Evolutionary conservation across 2,797 vertebrate genomes (phyloP).

Genomic region (Eulemur rubriventer): DNA sequence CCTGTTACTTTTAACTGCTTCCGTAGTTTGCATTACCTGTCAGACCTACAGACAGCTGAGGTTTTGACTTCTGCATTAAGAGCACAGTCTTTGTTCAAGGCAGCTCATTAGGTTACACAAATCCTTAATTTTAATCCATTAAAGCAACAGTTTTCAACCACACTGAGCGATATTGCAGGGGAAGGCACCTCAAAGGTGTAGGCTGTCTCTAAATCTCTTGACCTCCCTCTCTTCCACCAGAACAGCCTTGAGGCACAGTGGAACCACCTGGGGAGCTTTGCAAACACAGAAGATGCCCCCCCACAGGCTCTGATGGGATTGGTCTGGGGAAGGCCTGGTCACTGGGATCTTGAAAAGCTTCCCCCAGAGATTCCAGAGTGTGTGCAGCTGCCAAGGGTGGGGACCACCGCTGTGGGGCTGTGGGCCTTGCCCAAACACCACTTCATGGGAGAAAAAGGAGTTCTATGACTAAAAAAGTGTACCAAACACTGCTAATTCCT

Average conservation of each 20-base stretch:
- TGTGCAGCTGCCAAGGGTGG: neutral
- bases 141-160: neutral
- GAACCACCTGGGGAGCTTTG: too few species aligned
- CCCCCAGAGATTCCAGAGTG: neutral
- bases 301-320: fast-evolving
- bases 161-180: neutral
- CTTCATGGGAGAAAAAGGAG: neutral
- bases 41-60: neutral
- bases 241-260: neutral
- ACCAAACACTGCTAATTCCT: neutral
- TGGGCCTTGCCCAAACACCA: neutral
- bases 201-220: neutral
- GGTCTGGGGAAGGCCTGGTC: neutral
- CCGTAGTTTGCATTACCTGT: neutral
- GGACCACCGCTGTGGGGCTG: fast-evolving
- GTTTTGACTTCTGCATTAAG: neutral
- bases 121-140: neutral
- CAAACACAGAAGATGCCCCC: too few species aligned
- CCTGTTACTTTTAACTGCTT: fast-evolving
- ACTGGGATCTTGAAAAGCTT: neutral
- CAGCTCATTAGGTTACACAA: neutral
- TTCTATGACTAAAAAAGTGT: neutral
- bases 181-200: neutral
- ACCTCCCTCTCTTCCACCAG: neutral
- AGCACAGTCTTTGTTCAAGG: neutral